Evolutionary conservation across 1,140 invertebrate species (phyloP).

Genomic region (Drosophila simulans): DNA sequence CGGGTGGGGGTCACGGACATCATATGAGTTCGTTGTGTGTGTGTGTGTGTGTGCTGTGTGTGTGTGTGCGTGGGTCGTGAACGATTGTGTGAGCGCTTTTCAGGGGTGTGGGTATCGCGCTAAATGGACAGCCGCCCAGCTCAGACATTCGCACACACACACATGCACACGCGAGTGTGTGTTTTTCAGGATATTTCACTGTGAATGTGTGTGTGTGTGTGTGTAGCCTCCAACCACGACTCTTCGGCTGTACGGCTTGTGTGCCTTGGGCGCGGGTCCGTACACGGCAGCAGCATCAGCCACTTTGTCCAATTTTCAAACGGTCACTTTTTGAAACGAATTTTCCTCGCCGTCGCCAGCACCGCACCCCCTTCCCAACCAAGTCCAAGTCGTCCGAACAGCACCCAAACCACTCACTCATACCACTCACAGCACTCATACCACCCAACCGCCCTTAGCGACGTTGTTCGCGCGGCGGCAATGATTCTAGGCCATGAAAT

Average conservation of each 20-base stretch:
- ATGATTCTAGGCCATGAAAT: constrained; percentile 78
- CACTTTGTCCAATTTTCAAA: constrained; percentile 83
- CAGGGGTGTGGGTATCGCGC: constrained; percentile 68
- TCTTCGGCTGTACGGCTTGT: constrained; percentile 77
- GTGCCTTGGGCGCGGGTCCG: constrained; percentile 70
- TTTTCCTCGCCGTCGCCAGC: constrained; percentile 48
- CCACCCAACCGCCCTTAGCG: constrained; percentile 40
- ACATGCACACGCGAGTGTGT: constrained; percentile 35
- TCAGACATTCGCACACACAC: constrained; percentile 48
- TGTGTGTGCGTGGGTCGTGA: constrained; percentile 51
- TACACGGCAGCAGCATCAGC: constrained; percentile 65
- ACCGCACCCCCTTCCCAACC: neutral
- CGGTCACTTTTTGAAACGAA: constrained; percentile 81
- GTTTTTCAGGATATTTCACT: constrained; percentile 5
- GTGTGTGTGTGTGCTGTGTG: constrained; percentile 18
- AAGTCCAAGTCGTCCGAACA: neutral
- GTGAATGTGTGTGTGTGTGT: constrained; percentile 10
- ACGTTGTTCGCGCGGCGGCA: constrained; percentile 62
- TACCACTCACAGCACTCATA: neutral
- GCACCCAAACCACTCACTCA: neutral
- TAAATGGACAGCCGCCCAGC: constrained; percentile 75
- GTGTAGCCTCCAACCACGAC: constrained; percentile 42
- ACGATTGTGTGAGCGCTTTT: constrained; percentile 53
- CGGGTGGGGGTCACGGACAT: constrained; percentile 63
- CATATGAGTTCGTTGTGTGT: constrained; percentile 59